Evolutionary conservation across 2,113 vertebrate species (phyloP).

Genomic region (Ibidorhyncha struthersii): DNA sequence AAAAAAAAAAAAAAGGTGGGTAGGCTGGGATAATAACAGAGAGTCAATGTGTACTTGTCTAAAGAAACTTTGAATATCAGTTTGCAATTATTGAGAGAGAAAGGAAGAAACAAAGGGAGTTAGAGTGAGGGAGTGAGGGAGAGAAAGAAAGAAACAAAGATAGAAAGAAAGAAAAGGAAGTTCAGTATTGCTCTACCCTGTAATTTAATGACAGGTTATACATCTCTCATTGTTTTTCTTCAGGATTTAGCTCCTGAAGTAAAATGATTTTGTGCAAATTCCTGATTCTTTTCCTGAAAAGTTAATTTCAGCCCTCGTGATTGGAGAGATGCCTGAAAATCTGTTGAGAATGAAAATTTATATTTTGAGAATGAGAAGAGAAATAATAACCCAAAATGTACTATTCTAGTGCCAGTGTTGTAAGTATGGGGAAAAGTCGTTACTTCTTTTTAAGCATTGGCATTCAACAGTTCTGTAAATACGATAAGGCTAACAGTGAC

Average conservation of each 20-base stretch:
- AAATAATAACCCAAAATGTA: not conserved
- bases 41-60: not conserved
- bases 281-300: not conserved
- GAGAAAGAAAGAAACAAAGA: rapidly evolving
- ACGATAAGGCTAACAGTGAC: not conserved
- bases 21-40: not conserved
- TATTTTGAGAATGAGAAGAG: not conserved
- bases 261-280: not conserved
- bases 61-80: not conserved
- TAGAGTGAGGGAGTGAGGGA: not conserved
- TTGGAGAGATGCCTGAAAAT: not conserved
- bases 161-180: not conserved
- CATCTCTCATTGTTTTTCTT: not conserved
- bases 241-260: not conserved
- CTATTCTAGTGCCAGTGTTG: not conserved
- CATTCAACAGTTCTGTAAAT: not conserved
- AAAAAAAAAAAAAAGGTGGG: not conserved
- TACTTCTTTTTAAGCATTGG: not conserved
- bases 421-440: not conserved
- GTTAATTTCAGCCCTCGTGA: not conserved
- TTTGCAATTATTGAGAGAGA: not conserved
- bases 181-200: rapidly evolving
- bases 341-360: not conserved
- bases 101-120: no score
- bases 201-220: not conserved